Percentiles rank a stretch among this genome's conserved stretches.
phyloP scores from a whole-genome alignment of 2,113 vertebrate species.

The Rhegmatorhina hoffmannsi region DNA sequence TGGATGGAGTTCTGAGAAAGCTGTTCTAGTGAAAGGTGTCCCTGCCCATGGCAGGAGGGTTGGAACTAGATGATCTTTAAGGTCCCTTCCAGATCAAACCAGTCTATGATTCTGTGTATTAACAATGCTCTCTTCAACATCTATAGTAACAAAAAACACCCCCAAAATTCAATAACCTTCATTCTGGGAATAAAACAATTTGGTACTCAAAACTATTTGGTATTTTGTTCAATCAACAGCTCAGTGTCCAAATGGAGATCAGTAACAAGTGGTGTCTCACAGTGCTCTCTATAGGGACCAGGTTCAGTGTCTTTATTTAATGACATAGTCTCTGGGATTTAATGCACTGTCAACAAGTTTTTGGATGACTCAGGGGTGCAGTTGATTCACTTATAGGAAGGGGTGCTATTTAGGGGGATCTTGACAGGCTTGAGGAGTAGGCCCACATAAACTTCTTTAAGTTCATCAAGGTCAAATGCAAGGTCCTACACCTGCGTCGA shows the following conservation, averaged over 20 bases:
- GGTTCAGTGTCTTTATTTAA: background rate
- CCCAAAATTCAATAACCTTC: background rate
- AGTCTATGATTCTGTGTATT: background rate
- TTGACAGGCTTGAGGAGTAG: background rate
- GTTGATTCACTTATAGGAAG: background rate
- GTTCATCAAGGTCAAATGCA: background rate
- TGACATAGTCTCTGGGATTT: background rate
- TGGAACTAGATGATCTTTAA: background rate
- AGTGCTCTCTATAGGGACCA: background rate
- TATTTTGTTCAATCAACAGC: background rate
- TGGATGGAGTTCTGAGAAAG: background rate
- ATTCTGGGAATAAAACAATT: background rate
- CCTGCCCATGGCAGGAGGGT: background rate
- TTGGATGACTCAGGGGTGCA: background rate
- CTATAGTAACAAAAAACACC: background rate
- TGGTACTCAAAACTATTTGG: background rate
- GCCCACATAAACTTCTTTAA: background rate
- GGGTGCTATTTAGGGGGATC: too few species aligned
- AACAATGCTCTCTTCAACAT: background rate
- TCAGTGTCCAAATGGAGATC: background rate
- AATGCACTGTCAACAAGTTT: background rate
- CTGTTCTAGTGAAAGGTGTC: background rate
- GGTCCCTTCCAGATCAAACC: background rate
- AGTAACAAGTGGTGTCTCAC: background rate
- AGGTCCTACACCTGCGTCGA: fast-evolving